These are phyloP conservation scores for Conus ventricosus DNA, from an alignment of 1,140 invertebrate species.

Conservation along the genomic window DNA sequence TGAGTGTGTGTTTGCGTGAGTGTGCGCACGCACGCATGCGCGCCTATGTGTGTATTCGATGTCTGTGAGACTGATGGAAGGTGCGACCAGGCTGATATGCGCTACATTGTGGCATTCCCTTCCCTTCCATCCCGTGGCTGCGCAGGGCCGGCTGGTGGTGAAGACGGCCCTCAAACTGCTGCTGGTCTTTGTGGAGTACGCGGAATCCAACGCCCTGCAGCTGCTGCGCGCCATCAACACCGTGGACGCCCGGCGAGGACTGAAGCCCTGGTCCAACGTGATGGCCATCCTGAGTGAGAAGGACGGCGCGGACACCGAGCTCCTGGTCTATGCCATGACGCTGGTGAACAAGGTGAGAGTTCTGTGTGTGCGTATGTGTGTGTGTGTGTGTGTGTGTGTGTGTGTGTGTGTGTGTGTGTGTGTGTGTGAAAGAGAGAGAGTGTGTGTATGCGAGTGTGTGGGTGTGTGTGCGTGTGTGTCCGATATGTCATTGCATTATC, in stretches of 20 bases:
- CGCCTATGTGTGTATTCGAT: background rate
- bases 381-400: no score
- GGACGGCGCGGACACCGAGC: conserved; percentile 94
- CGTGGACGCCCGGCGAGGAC: conserved; percentile 86
- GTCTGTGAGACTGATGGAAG: no score
- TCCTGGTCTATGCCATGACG: conserved; percentile 96
- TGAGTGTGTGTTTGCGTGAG: background rate
- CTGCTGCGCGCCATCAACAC: conserved; percentile 86
- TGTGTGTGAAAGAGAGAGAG: no score
- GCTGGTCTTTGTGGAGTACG: conserved; percentile 98
- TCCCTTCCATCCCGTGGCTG: no score
- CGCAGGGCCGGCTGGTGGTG: conserved; percentile 95
- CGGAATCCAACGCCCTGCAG: conserved; percentile 89
- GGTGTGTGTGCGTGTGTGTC: no score
- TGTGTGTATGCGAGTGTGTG: no score
- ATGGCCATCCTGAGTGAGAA: conserved; percentile 95
- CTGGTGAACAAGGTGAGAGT: conserved; percentile 89
- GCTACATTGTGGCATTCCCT: no score
- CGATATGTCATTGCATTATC: no score
- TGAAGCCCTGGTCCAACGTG: conserved; percentile 86
- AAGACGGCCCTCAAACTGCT: conserved; percentile 98
- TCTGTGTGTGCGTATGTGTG: no score
- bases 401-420: no score
- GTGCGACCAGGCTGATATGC: no score
- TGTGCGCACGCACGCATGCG: background rate